Conservation (phyloP, 2,113 vertebrate genomes). For the Microtus pennsylvanicus region DNA sequence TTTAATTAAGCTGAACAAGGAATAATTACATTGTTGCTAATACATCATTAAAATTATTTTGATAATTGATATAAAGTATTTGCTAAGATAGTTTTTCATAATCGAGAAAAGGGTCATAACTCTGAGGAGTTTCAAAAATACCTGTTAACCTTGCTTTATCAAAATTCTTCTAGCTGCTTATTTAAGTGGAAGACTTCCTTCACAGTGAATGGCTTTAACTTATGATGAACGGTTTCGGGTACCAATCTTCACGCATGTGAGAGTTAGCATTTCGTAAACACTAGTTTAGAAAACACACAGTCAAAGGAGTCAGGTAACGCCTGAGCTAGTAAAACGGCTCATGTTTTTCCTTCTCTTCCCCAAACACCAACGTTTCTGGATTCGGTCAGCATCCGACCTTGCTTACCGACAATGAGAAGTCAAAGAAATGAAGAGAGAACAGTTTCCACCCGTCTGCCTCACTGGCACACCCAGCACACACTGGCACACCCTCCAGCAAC, state of each 20-base stretch:
- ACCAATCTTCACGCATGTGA: not conserved
- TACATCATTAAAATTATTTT: conserved; percentile 41
- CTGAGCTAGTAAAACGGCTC: conserved; percentile 1
- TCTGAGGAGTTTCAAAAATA: not conserved
- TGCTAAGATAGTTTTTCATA: conserved; percentile 23
- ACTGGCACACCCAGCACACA: not conserved
- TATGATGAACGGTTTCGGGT: conserved; percentile 50
- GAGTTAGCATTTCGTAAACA: not conserved
- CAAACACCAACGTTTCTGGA: not conserved
- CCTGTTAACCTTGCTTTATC: not conserved
- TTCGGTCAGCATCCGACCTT: not conserved
- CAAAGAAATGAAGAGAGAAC: not conserved
- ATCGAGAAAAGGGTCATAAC: not conserved
- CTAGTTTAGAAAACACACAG: conserved; percentile 46
- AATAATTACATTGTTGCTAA: not conserved
- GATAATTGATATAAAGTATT: conserved; percentile 27
- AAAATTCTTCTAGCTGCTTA: conserved; percentile 12
- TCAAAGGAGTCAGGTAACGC: not conserved
- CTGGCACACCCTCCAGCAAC: too few relatives aligned
- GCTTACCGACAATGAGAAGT: not conserved
- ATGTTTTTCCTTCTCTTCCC: not conserved
- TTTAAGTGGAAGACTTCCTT: conserved; percentile 44
- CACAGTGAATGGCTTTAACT: conserved; percentile 42
- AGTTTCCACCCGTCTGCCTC: not conserved
- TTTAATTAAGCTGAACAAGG: conserved; percentile 20